Base-by-base conservation (phyloP, 2,888 invertebrate genomes). In the Cremastinae sp. region DNA sequence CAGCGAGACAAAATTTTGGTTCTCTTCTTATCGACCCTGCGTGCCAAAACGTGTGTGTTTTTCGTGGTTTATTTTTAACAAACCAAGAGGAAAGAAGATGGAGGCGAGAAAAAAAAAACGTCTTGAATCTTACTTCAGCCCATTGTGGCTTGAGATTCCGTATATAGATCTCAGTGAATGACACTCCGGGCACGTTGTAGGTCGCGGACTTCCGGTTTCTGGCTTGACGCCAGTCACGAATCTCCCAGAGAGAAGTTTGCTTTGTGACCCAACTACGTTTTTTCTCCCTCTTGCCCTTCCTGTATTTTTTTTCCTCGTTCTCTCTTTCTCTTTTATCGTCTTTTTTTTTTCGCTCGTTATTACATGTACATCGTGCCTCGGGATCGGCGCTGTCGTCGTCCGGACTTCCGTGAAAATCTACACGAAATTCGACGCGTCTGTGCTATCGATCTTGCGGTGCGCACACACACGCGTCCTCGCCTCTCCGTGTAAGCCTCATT, bases 151-250 rank as follows among this genome's bases (percentile, higher is more conserved):
- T 9, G 34, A 34, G 47, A 47, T 36, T 45, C 45, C 28, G 18
- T 47, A 34, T 7, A 65, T 53, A 53, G 14, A 28, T 65, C 16
- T 14, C 0, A 18, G 34, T 22, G 38, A 51, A 51, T 56, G 71
- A 56, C 47, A 51, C 62, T 66, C 53, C 59, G 45, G 59, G 53
- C 65, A 61, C 65, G 70, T 71, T 14, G 65, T 71, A 66, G 61
- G 66, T 61, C 71, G 62, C 47, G 69, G 64, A 71, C 49, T 75
- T 75, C 65, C 66, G 65, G 61, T 56, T 71, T 59, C 49, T 75
- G 75, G 75, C 75, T 47, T 38, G 9, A 61, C 59, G 75, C 75
- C 75, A 75, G 71, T 62, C 49, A 34, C 61, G 49, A 75, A 65
- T 28, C 28, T 28, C 28, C 49, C 56, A 47, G 14, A 54, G 51